phyloP scores from a whole-genome alignment of 2,888 invertebrate species.

The Apamea crenata region DNA sequence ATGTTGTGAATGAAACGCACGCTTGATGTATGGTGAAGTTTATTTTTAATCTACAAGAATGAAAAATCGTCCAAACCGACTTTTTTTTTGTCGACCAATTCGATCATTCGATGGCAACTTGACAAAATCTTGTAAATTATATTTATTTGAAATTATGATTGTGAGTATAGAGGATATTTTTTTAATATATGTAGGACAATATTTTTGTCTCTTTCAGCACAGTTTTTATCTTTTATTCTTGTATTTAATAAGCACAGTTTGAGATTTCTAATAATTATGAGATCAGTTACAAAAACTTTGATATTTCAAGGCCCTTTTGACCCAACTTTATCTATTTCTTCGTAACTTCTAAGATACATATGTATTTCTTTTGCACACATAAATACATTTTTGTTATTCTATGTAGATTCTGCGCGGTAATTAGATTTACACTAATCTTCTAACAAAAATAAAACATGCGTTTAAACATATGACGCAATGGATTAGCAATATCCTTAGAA shows the following conservation, averaged over 20 bases:
- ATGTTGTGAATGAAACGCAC: slow-evolving; percentile 5
- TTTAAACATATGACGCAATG: no score
- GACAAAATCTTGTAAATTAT: slow-evolving; percentile 33
- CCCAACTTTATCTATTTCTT: no score
- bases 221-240: slow-evolving; percentile 36
- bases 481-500: no score
- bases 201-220: slow-evolving; percentile 25
- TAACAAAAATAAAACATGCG: no score
- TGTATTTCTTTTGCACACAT: background rate
- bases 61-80: slow-evolving; percentile 2
- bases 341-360: background rate
- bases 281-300: background rate
- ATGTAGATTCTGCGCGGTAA: background rate
- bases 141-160: slow-evolving; percentile 29
- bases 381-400: background rate
- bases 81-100: background rate
- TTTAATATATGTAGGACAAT: slow-evolving; percentile 21
- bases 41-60: slow-evolving; percentile 9
- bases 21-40: slow-evolving; percentile 20
- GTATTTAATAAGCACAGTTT: slow-evolving; percentile 22
- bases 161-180: slow-evolving; percentile 9
- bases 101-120: background rate
- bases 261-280: slow-evolving; percentile 3
- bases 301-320: background rate
- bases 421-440: no score